Conservation (phyloP, 1,140 invertebrate genomes). For the Drosophila sucinea region DNA sequence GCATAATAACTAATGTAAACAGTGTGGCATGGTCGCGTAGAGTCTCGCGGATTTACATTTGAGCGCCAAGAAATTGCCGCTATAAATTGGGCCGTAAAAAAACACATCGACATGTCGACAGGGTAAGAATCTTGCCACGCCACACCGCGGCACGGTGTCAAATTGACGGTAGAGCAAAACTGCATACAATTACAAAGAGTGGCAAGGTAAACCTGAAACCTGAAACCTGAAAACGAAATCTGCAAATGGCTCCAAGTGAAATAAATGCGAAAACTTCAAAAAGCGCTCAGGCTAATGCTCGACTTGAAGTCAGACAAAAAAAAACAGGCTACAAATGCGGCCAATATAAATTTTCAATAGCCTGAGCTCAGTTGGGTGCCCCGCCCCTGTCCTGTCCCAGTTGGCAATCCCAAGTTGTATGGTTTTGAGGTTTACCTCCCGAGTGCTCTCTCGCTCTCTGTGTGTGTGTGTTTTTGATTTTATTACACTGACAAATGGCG, state of each 20-base stretch:
- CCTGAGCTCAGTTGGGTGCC: conserved; percentile 35
- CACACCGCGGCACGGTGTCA: conserved; percentile 13
- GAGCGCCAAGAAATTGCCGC: conserved; percentile 73
- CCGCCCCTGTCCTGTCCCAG: conserved; percentile 20
- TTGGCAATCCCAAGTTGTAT: conserved; percentile 35
- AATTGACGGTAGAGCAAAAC: conserved; percentile 71
- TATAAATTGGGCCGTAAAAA: conserved; percentile 77
- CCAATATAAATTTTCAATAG: conserved; percentile 78
- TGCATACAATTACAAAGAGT: conserved; percentile 80
- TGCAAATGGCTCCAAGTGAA: conserved; percentile 63
- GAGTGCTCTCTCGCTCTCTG: conserved; percentile 20
- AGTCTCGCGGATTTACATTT: conserved; percentile 74
- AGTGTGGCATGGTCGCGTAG: conserved; percentile 55
- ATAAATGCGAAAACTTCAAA: conserved; percentile 80
- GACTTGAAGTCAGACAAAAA: conserved; percentile 18
- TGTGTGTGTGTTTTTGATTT: conserved; percentile 77
- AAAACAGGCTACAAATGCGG: conserved; percentile 66
- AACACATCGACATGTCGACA: conserved; percentile 63
- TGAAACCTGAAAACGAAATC: conserved; percentile 25
- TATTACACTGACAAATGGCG: conserved; percentile 82
- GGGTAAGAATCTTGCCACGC: background rate
- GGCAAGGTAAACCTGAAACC: conserved; percentile 20
- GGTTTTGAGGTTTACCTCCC: conserved; percentile 41
- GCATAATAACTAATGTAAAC: conserved; percentile 80
- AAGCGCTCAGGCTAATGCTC: conserved; percentile 74